These are phyloP conservation scores for Tuta absoluta DNA, from an alignment of 2,888 invertebrate genomes.

Conservation along the genomic window DNA sequence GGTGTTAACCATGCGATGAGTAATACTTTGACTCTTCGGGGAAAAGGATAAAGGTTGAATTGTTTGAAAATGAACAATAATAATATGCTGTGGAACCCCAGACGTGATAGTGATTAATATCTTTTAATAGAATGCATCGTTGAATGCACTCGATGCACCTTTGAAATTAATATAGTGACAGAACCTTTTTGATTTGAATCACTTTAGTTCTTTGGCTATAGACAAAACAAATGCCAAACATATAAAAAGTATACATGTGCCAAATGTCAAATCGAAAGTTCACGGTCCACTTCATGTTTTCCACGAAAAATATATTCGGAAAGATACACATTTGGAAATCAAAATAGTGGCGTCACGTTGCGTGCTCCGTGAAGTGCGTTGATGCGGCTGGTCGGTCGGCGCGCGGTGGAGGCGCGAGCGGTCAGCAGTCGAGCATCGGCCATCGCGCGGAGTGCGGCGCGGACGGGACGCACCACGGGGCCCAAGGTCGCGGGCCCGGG, in stretches of 20 bases:
- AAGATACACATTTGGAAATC: background rate
- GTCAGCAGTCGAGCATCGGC: slow-evolving; percentile 38
- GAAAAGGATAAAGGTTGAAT: slow-evolving; percentile 2
- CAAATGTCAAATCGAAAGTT: slow-evolving; percentile 28
- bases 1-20: slow-evolving; percentile 17
- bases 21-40: background rate
- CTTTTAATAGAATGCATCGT: no score
- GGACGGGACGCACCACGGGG: slow-evolving; percentile 46
- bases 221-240: slow-evolving; percentile 10
- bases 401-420: background rate
- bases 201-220: no score
- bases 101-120: background rate
- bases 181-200: background rate
- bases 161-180: background rate
- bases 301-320: background rate
- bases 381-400: slow-evolving; percentile 26
- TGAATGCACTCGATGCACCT: background rate
- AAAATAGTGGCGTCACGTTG: background rate
- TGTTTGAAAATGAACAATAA: background rate
- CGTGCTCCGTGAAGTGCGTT: slow-evolving; percentile 27
- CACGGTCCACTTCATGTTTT: background rate
- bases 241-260: slow-evolving; percentile 25
- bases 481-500: slow-evolving; percentile 62
- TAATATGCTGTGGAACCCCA: background rate
- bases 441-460: slow-evolving; percentile 45